Evolutionary conservation across 2,113 vertebrate species (phyloP).

Genomic region (Sporophila hypoxantha): DNA sequence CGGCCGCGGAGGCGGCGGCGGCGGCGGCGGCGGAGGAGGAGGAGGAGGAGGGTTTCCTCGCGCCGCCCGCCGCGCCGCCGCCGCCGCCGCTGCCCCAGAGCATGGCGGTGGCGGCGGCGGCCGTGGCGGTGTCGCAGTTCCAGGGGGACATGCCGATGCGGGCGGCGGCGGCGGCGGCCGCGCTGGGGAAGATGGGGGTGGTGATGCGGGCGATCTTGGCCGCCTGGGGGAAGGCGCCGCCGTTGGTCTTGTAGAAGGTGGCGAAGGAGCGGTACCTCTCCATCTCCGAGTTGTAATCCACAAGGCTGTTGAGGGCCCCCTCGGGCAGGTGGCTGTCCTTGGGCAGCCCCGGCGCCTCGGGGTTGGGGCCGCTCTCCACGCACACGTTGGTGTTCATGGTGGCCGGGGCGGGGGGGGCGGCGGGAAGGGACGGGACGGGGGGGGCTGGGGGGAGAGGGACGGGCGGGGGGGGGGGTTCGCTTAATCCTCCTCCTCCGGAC

Average conservation of each 20-base stretch:
- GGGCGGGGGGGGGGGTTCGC: no score
- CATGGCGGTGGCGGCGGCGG: slow-evolving; percentile 71
- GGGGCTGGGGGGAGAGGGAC: no score
- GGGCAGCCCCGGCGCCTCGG: slow-evolving; percentile 77
- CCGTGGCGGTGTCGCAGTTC: slow-evolving; percentile 90
- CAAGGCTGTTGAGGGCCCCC: slow-evolving; percentile 89
- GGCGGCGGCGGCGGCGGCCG: slow-evolving; percentile 80
- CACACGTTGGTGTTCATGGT: slow-evolving; percentile 59
- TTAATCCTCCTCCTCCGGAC: slow-evolving; percentile 20
- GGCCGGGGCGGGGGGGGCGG: no score
- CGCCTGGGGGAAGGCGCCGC: slow-evolving; percentile 90
- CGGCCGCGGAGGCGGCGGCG: background rate
- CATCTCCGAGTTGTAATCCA: slow-evolving; percentile 97
- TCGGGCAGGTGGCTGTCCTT: slow-evolving; percentile 91
- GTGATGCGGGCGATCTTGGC: slow-evolving; percentile 94
- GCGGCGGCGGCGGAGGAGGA: no score
- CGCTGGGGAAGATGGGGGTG: slow-evolving; percentile 90
- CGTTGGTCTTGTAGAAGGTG: slow-evolving; percentile 89
- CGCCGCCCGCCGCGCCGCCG: no score
- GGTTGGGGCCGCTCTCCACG: slow-evolving; percentile 85
- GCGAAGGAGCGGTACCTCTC: slow-evolving; percentile 94
- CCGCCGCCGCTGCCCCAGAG: slow-evolving; percentile 66
- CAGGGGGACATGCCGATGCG: slow-evolving; percentile 93
- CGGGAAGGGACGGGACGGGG: no score
- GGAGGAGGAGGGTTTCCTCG: no score